These are phyloP conservation scores for Pogona vitticeps DNA, from an alignment of 2,113 vertebrate genomes.

Conservation along the genomic window DNA sequence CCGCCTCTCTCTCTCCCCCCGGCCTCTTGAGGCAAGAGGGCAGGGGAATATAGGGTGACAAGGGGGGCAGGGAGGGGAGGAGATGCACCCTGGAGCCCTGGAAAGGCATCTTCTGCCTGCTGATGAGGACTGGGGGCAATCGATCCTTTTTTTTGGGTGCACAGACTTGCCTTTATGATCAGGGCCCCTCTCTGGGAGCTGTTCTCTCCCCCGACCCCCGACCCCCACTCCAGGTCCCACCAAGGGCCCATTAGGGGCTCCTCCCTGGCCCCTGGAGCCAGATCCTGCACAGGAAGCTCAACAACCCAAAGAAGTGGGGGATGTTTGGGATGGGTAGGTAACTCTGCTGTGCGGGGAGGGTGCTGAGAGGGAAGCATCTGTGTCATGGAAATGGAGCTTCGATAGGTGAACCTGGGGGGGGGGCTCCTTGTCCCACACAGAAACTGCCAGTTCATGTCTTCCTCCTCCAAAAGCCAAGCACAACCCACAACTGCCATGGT, in stretches of 20 bases:
- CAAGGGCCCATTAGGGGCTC: neutral
- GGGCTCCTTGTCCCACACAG: neutral
- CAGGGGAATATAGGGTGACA: too few species aligned
- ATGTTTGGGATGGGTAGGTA: neutral
- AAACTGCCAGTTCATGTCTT: conserved; percentile 2
- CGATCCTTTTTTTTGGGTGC: too few species aligned
- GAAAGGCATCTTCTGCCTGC: too few species aligned
- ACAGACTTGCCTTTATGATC: too few species aligned
- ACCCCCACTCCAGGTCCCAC: too few species aligned
- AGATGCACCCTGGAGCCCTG: too few species aligned
- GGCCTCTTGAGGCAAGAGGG: neutral
- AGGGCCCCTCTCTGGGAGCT: neutral
- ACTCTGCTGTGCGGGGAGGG: too few species aligned
- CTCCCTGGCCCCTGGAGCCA: neutral
- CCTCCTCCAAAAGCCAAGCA: conserved; percentile 7
- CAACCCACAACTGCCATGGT: conserved; percentile 28
- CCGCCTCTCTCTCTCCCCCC: neutral
- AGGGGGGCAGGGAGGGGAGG: too few species aligned
- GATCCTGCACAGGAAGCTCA: neutral
- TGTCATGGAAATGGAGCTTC: fast-evolving
- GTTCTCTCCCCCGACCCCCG: too few species aligned
- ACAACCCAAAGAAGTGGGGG: neutral
- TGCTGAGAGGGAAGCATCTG: neutral
- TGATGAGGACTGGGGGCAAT: neutral
- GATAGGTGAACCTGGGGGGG: too few species aligned